phyloP scores from a whole-genome alignment of 2,888 invertebrate species.

The Pyrocoelia pectoralis region DNA sequence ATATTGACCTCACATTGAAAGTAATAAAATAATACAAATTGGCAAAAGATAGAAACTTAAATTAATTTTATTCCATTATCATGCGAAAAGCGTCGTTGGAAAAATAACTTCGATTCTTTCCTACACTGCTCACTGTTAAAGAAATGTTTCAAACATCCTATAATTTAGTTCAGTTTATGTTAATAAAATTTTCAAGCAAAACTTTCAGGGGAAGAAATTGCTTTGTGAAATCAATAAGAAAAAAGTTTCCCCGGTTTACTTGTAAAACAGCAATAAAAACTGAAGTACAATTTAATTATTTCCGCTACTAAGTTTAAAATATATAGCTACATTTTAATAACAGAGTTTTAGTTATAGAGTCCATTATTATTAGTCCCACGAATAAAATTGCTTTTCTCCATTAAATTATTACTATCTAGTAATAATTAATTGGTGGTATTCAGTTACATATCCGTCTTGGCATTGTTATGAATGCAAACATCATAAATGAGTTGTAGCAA shows the following conservation, averaged over 20 bases:
- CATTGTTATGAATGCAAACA: neutral
- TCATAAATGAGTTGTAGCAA: conserved; percentile 1
- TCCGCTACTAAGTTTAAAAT: conserved; percentile 9
- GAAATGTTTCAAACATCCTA: conserved; percentile 28
- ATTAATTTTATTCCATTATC: no score
- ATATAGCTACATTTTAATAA: neutral
- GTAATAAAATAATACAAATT: no score
- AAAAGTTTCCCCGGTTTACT: conserved; percentile 29
- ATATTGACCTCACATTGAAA: no score
- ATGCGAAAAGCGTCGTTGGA: neutral
- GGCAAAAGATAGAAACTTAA: no score
- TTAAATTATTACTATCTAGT: no score
- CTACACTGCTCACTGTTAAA: conserved; percentile 13
- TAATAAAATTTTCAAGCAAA: conserved; percentile 34
- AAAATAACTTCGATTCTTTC: conserved; percentile 7
- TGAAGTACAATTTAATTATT: conserved; percentile 28
- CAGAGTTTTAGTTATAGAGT: no score
- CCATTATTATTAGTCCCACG: no score
- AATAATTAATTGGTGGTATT: no score
- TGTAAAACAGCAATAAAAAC: conserved; percentile 28
- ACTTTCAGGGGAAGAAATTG: conserved; percentile 31
- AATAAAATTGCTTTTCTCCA: no score
- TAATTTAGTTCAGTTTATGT: conserved; percentile 31
- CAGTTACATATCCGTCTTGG: neutral
- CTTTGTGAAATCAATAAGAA: conserved; percentile 34